phyloP scores from a whole-genome alignment of 1,140 invertebrate species.

The Drosophila auraria region DNA sequence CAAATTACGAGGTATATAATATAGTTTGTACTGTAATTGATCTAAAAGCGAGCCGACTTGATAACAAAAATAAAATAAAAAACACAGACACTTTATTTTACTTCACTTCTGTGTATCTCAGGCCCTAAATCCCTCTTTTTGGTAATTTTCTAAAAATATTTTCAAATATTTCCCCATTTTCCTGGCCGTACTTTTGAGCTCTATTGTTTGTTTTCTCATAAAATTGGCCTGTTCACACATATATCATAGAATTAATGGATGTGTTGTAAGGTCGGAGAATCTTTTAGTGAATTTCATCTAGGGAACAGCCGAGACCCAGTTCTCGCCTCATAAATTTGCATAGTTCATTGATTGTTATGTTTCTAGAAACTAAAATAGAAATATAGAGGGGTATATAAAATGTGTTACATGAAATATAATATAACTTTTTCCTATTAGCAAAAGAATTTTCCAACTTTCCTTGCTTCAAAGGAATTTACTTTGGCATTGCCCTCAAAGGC shows the following conservation, averaged over 20 bases:
- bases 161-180: neutral
- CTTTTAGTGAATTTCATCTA: neutral
- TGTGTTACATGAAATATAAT: no score
- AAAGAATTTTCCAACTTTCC: no score
- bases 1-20: neutral
- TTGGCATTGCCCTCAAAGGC: neutral
- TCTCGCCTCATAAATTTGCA: neutral
- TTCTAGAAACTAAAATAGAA: neutral
- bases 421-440: no score
- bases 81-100: no score
- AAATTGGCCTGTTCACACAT: neutral
- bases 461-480: no score
- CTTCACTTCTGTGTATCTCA: no score
- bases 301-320: no score
- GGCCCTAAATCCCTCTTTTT: neutral
- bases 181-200: neutral
- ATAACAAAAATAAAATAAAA: neutral
- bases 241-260: constrained; percentile 13
- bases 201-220: neutral
- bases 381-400: neutral
- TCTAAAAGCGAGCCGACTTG: neutral
- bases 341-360: neutral
- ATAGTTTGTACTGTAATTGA: constrained; percentile 3
- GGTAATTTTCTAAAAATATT: constrained; percentile 2
- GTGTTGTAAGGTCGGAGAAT: constrained; percentile 5